A percentile compares a stretch with the other conserved stretches of the same genome.
Evolutionary conservation across 2,113 vertebrate species (phyloP).

Genomic region (Ptilorrhoa leucosticta): DNA sequence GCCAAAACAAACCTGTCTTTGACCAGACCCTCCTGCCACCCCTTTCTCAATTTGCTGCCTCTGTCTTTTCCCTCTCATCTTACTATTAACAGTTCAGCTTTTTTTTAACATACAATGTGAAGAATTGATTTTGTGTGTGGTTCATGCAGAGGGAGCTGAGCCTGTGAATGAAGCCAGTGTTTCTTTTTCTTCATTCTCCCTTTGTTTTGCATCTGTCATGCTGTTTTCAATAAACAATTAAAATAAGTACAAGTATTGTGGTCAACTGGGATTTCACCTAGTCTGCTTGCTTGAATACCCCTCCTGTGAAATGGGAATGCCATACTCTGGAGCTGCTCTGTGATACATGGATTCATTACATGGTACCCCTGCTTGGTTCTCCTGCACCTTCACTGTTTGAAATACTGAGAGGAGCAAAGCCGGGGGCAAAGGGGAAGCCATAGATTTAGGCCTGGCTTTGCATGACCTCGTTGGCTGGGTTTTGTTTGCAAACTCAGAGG

Average conservation of each 20-base stretch:
- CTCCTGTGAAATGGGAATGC: background rate
- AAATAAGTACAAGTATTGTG: background rate
- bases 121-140: background rate
- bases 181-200: background rate
- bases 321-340: background rate
- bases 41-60: background rate
- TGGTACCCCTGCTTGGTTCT: background rate
- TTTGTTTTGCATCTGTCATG: background rate
- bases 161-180: background rate
- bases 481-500: constrained; percentile 40
- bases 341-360: background rate
- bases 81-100: background rate
- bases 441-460: background rate
- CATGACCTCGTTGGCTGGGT: background rate
- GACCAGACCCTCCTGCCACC: background rate
- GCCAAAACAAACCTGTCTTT: background rate
- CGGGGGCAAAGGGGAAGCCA: background rate
- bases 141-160: background rate
- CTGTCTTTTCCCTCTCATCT: background rate
- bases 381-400: background rate
- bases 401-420: background rate
- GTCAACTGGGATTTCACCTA: background rate
- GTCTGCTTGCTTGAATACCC: background rate
- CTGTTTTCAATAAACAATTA: background rate
- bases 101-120: background rate